These are phyloP conservation scores for Philopotamus ludificatus DNA, from an alignment of 1,140 invertebrate genomes.

Conservation along the genomic window DNA sequence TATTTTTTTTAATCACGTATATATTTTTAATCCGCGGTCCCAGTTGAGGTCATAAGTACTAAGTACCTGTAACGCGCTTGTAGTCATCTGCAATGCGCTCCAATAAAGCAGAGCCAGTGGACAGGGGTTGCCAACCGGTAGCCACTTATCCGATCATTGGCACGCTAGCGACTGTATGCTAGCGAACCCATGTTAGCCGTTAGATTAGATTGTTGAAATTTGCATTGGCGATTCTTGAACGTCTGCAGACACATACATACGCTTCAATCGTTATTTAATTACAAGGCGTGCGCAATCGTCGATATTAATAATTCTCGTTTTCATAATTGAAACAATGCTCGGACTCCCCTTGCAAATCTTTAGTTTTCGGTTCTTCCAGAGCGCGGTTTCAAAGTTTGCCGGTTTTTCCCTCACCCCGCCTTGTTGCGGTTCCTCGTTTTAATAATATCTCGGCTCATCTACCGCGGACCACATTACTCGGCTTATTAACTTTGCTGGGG, in stretches of 20 bases:
- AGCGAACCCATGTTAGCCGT: too few species aligned
- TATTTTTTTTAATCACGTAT: too few species aligned
- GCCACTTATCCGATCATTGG: constrained; percentile 27
- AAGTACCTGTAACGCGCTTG: constrained; percentile 12
- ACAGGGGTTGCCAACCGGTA: background rate
- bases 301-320: too few species aligned
- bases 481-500: constrained; percentile 5
- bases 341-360: background rate
- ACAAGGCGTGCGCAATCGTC: too few species aligned
- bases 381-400: background rate
- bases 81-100: constrained; percentile 38
- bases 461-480: background rate
- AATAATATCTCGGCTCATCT: background rate
- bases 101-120: constrained; percentile 33
- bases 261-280: too few species aligned
- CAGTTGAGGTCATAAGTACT: too few species aligned
- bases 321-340: background rate
- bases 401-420: background rate
- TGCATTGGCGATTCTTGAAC: too few species aligned
- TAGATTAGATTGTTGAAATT: too few species aligned
- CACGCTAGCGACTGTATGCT: constrained; percentile 13
- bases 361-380: background rate
- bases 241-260: too few species aligned
- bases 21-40: too few species aligned
- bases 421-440: background rate